Conservation (phyloP, 1,140 invertebrate genomes). For the Drosophila mauritiana region DNA sequence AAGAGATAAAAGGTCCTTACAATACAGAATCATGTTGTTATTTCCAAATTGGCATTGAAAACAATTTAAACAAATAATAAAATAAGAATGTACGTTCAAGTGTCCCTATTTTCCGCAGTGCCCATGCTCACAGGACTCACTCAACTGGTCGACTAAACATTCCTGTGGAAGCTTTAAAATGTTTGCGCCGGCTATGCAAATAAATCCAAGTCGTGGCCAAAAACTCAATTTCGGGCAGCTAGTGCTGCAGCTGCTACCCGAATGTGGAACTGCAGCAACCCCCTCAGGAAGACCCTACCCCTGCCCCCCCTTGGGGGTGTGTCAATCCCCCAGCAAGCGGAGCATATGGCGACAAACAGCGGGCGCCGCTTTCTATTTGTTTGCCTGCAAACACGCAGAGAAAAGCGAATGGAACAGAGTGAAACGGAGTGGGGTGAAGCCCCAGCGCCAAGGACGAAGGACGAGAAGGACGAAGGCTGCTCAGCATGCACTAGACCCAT, state of each 20-base stretch:
- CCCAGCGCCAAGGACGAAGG: slow-evolving; percentile 40
- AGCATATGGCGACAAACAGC: slow-evolving; percentile 50
- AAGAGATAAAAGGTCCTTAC: background rate
- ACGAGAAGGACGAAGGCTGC: slow-evolving; percentile 49
- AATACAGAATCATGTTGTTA: too few species aligned
- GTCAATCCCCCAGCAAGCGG: slow-evolving; percentile 10
- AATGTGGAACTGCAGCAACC: slow-evolving; percentile 5
- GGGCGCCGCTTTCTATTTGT: slow-evolving; percentile 60
- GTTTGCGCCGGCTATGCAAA: slow-evolving; percentile 63
- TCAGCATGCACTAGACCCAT: slow-evolving; percentile 72
- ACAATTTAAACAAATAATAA: too few species aligned
- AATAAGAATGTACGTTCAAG: background rate
- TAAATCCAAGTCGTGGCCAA: slow-evolving; percentile 63
- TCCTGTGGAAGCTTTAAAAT: slow-evolving; percentile 45
- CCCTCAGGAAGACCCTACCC: too few species aligned
- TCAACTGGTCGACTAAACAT: background rate
- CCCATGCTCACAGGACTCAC: slow-evolving; percentile 2
- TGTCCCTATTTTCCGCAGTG: background rate
- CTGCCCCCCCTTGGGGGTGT: background rate
- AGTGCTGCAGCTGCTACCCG: slow-evolving; percentile 41
- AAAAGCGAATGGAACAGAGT: background rate
- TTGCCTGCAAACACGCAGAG: slow-evolving; percentile 55
- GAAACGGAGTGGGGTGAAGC: background rate
- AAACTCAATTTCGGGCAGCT: slow-evolving; percentile 68
- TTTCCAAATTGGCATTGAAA: too few species aligned